phyloP scores from a whole-genome alignment of 2,888 invertebrate species.

The Drosophila mercatorum region DNA sequence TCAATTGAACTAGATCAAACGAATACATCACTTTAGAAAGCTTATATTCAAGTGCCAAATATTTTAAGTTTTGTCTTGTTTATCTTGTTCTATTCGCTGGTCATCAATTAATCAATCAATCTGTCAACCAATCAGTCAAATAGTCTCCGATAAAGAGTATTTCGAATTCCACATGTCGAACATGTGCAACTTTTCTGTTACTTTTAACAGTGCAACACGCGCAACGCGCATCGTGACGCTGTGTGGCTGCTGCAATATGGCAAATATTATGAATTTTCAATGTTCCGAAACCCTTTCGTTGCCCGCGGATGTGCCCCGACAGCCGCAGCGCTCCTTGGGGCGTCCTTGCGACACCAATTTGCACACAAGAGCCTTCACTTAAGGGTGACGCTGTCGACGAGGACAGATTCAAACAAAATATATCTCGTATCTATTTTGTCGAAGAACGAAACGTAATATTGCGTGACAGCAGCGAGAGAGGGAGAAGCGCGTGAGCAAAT shows the following conservation, averaged over 20 bases:
- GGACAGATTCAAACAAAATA: conserved; percentile 3
- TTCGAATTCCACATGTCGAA: not conserved
- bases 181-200: not conserved
- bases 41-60: too few species aligned
- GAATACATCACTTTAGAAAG: too few species aligned
- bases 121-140: not conserved
- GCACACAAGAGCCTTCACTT: conserved; percentile 43
- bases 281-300: conserved; percentile 22
- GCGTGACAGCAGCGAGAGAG: not conserved
- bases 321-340: conserved; percentile 21
- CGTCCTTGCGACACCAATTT: conserved; percentile 63
- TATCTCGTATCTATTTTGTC: conserved; percentile 5
- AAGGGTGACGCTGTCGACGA: conserved; percentile 27
- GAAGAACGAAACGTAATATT: not conserved
- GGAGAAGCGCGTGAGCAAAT: not conserved
- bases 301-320: conserved; percentile 4
- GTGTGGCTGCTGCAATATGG: conserved; percentile 17
- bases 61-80: not conserved
- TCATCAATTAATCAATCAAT: not conserved
- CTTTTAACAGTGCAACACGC: conserved; percentile 54
- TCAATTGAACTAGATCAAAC: not conserved
- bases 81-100: not conserved
- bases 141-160: not conserved
- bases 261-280: conserved; percentile 65
- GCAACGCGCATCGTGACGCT: conserved; percentile 25